Conservation (phyloP, 2,113 vertebrate species). For the Podilymbus podiceps region DNA sequence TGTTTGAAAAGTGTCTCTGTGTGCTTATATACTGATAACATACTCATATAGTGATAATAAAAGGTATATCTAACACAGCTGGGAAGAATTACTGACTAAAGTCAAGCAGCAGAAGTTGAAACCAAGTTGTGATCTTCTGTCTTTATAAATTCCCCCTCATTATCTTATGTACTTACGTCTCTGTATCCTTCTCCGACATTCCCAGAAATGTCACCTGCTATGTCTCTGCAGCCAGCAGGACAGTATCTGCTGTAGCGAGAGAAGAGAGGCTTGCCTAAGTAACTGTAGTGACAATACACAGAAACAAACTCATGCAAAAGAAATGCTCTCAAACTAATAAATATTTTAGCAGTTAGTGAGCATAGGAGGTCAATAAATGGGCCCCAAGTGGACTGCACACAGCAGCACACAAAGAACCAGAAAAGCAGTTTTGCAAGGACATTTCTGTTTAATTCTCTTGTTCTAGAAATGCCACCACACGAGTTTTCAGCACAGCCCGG, state of each 20-base stretch:
- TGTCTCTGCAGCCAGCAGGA: constrained; percentile 85
- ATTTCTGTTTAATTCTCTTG: background rate
- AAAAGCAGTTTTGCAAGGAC: background rate
- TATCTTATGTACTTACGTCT: constrained; percentile 80
- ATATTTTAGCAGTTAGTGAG: background rate
- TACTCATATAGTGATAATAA: background rate
- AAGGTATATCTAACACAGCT: background rate
- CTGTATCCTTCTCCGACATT: constrained; percentile 83
- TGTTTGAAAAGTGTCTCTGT: background rate
- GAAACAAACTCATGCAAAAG: background rate
- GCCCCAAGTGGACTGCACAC: background rate
- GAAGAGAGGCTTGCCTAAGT: background rate
- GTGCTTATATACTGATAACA: constrained; percentile 16
- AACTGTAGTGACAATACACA: background rate
- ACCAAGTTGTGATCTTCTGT: background rate
- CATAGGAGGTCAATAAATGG: background rate
- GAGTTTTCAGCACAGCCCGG: background rate
- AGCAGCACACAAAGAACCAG: background rate
- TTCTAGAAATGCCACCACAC: background rate
- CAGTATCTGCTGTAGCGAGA: constrained; percentile 81
- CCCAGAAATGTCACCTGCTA: constrained; percentile 83
- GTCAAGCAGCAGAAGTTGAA: background rate
- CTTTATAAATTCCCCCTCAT: background rate
- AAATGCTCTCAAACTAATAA: background rate
- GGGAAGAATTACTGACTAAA: background rate